phyloP scores from a whole-genome alignment of 2,113 vertebrate species.

The Natator depressus region DNA sequence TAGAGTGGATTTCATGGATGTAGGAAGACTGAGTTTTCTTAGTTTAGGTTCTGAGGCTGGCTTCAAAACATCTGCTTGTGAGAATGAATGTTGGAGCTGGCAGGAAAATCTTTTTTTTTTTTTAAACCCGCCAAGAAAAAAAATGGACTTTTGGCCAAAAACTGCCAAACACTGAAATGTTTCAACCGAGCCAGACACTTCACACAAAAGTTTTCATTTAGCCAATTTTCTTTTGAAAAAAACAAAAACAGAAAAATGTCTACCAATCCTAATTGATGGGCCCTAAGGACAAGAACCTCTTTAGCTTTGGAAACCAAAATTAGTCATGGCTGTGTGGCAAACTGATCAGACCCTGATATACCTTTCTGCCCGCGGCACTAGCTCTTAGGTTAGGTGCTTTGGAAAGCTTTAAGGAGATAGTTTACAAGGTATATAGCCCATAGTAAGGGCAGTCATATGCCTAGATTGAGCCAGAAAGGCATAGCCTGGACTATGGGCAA shows the following conservation, averaged over 20 bases:
- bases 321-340: not conserved
- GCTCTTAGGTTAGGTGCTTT: not conserved
- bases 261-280: not conserved
- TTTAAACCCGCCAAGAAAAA: not conserved
- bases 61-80: not conserved
- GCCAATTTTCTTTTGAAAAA: not conserved
- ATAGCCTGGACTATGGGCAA: not conserved
- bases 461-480: not conserved
- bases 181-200: not conserved
- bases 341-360: not conserved
- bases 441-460: not conserved
- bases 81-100: not conserved
- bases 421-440: not conserved
- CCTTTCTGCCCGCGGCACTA: not conserved
- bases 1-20: not conserved
- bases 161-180: not conserved
- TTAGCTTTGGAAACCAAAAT: not conserved
- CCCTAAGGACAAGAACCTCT: not conserved
- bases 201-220: not conserved
- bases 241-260: accelerated
- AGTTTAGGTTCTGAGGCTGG: too few species aligned
- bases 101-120: not conserved
- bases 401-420: not conserved
- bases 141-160: not conserved
- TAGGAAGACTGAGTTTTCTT: not conserved